Conservation (phyloP, 2,113 vertebrate genomes). For the Morone chrysops region DNA sequence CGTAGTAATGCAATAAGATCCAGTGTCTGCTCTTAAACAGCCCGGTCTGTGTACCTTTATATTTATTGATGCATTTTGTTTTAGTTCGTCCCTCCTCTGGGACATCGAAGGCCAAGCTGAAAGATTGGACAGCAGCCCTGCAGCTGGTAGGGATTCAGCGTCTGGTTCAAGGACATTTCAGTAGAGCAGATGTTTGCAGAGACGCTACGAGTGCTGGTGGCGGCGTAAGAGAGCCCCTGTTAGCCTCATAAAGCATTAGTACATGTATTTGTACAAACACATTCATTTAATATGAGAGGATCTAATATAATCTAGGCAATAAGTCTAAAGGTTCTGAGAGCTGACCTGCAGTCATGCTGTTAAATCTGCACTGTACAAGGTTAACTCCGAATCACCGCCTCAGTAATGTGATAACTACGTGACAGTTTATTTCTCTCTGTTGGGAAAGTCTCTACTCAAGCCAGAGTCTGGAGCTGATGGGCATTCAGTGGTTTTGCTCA, state of each 20-base stretch:
- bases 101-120: conserved; percentile 32
- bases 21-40: conserved; percentile 32
- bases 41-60: conserved; percentile 37
- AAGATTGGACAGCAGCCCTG: conserved; percentile 22
- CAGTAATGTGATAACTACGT: conserved; percentile 43
- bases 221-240: background rate
- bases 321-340: conserved; percentile 26
- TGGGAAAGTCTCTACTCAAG: conserved; percentile 3
- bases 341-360: conserved; percentile 3
- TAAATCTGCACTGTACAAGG: conserved; percentile 44
- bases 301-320: conserved; percentile 51
- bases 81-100: conserved; percentile 23
- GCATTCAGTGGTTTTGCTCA: background rate
- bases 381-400: conserved; percentile 49
- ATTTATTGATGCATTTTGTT: conserved; percentile 50
- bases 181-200: conserved; percentile 38
- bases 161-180: conserved; percentile 54
- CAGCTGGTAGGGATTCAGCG: conserved; percentile 38
- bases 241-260: conserved; percentile 18
- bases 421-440: conserved; percentile 36
- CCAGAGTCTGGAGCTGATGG: conserved; percentile 8
- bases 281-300: conserved; percentile 37
- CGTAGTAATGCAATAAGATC: conserved; percentile 36
- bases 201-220: background rate
- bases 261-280: conserved; percentile 32